phyloP scores from a whole-genome alignment of 1,140 invertebrate species.

The Drosophila pseudoananassae region DNA sequence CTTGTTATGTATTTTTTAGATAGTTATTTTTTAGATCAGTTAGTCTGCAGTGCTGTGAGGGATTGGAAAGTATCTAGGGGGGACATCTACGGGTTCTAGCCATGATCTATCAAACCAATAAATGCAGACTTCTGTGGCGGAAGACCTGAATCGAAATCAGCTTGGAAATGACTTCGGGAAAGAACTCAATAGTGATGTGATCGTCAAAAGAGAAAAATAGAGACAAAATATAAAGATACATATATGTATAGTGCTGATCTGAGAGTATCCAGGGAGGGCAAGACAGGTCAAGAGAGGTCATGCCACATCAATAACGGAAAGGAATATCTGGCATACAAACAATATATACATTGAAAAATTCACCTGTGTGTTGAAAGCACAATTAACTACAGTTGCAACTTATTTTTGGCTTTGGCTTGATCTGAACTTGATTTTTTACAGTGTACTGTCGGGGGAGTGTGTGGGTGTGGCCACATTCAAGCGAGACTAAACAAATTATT shows the following conservation, averaged over 20 bases:
- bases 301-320: constrained; percentile 70
- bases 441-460: constrained; percentile 29
- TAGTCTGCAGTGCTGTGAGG: constrained; percentile 40
- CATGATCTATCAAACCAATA: constrained; percentile 34
- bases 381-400: constrained; percentile 76
- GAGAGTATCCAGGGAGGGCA: constrained; percentile 46
- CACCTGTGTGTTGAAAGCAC: constrained; percentile 75
- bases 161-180: not conserved
- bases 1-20: not conserved
- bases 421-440: constrained; percentile 67
- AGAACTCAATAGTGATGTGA: constrained; percentile 21
- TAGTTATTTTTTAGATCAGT: constrained; percentile 14
- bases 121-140: constrained; percentile 25
- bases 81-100: constrained; percentile 21
- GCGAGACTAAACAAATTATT: constrained; percentile 73
- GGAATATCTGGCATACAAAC: constrained; percentile 47
- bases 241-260: constrained; percentile 34
- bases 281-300: constrained; percentile 56
- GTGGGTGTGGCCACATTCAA: constrained; percentile 37
- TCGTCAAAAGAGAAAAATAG: constrained; percentile 20
- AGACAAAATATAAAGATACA: constrained; percentile 10
- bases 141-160: constrained; percentile 25
- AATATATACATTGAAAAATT: constrained; percentile 58
- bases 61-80: constrained; percentile 1
- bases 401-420: constrained; percentile 32